Evolutionary conservation across 2,797 vertebrate species (phyloP), one percentile per base, ranked within the genome.

Genomic region (Cryptoblepharus egeriae): DNA sequence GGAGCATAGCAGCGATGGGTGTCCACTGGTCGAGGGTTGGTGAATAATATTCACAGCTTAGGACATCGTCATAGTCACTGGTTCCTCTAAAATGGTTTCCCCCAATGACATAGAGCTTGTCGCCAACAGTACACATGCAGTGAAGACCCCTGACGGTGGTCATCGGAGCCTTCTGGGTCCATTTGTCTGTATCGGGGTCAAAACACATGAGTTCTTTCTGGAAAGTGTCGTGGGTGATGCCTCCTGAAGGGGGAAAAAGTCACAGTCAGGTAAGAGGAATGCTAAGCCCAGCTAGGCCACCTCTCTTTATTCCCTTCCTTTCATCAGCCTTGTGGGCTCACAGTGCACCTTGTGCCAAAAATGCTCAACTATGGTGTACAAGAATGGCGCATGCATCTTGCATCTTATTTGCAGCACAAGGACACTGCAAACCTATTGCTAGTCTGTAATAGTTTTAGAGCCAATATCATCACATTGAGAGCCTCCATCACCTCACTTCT

Each of bases 171-270:
- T 99, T 99, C 93, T 99, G 98, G 89, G 96, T 98, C 98, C 98
- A 99, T 93, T 98, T 98, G 92, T 99, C 98, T 6, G 98, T 97
- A 85, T 99, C 98, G 30, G 98, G 98, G 95, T 99, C 98, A 87
- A 99, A 99, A 92, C 98, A 99, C 98, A 99, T 99, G 80, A 99
- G 96, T 94, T 99, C 98, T 91, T 99, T 99, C 95, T 99, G 98
- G 93, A 99, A 99, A 92, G 98, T 99, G 91, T 99, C 98, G 2
- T 99, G 98, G 82, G 98, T 99, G 92, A 99, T 99, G 92, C 98
- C 98, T 71, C 98, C 98, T 99, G 93, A 37, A 90, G 92, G 88
- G 64, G 84, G 37, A 32, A 1, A 49, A 72, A 42, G 39, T 16
- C 37, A 32, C 8, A 71, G 30, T 9, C 7, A 10, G 2, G 20